These are phyloP conservation scores for Typhlichthys eigenmanni DNA, from an alignment of 2,797 vertebrate species.

Conservation along the genomic window DNA sequence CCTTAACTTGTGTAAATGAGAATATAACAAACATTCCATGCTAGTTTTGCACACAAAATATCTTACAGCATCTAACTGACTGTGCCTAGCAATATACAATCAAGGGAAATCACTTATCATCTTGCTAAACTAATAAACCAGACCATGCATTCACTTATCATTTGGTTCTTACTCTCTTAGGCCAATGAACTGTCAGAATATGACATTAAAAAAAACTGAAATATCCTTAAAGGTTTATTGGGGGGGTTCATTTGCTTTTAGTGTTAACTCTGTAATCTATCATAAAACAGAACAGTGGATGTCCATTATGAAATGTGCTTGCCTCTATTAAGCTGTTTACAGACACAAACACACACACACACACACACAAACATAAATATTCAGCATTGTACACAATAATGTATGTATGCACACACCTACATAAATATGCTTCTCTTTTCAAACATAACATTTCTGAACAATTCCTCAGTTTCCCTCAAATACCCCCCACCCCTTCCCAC, in stretches of 20 bases:
- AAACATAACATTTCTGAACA: constrained; percentile 21
- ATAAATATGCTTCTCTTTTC: constrained; percentile 23
- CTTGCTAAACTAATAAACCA: neutral
- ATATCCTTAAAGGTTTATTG: constrained; percentile 65
- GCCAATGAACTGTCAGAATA: constrained; percentile 39
- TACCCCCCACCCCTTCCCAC: constrained; percentile 4
- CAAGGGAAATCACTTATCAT: no score
- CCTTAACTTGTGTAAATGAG: no score
- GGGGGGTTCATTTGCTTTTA: constrained; percentile 57
- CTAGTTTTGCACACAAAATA: no score
- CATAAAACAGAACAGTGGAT: constrained; percentile 47
- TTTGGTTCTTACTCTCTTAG: constrained; percentile 37
- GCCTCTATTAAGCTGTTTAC: constrained; percentile 72
- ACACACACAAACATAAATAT: constrained; percentile 1
- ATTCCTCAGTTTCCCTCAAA: constrained; percentile 22
- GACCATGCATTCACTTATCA: constrained; percentile 25
- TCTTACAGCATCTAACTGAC: no score
- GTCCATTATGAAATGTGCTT: constrained; percentile 72
- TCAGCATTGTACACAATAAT: constrained; percentile 4
- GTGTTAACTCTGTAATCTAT: constrained; percentile 64
- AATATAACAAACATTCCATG: no score
- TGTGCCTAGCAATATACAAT: no score
- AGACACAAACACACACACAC: constrained; percentile 22
- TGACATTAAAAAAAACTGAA: constrained; percentile 31
- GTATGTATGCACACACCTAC: constrained; percentile 10